A percentile compares a stretch with the other conserved stretches of the same genome.
These are phyloP conservation scores for Dryas iulia DNA, from an alignment of 1,140 invertebrate species.

Conservation along the genomic window DNA sequence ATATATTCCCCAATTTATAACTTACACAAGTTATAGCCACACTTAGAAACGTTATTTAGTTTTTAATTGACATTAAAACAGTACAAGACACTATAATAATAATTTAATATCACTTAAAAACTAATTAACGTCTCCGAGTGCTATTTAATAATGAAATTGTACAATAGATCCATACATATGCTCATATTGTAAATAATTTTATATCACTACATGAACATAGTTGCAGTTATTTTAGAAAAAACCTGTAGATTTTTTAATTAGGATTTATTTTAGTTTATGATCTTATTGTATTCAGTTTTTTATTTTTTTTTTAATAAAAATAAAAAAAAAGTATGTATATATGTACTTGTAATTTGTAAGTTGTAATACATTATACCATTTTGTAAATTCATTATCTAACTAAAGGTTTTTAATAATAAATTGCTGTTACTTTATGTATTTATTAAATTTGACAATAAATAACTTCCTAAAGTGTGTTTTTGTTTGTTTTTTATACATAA, in stretches of 20 bases:
- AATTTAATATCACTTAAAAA: neutral
- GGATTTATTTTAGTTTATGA: neutral
- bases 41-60: neutral
- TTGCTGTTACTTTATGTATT: slow-evolving; percentile 70
- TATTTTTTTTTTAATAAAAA: neutral
- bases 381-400: slow-evolving; percentile 44
- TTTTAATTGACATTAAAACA: neutral
- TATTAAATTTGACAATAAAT: slow-evolving; percentile 70
- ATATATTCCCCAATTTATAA: neutral
- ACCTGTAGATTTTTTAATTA: neutral
- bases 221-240: neutral
- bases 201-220: neutral
- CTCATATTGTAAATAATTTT: neutral
- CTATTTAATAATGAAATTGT: neutral
- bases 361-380: slow-evolving; percentile 38
- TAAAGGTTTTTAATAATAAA: slow-evolving; percentile 43
- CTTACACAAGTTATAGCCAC: neutral
- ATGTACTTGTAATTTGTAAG: slow-evolving; percentile 13
- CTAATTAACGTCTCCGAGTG: neutral
- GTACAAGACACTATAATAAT: neutral
- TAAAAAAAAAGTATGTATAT: slow-evolving; percentile 18
- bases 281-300: neutral
- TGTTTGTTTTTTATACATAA: neutral
- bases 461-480: slow-evolving; percentile 51
- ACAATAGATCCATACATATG: neutral